Evolutionary conservation across 1,140 invertebrate species (phyloP).

Genomic region (Megalopta genalis): DNA sequence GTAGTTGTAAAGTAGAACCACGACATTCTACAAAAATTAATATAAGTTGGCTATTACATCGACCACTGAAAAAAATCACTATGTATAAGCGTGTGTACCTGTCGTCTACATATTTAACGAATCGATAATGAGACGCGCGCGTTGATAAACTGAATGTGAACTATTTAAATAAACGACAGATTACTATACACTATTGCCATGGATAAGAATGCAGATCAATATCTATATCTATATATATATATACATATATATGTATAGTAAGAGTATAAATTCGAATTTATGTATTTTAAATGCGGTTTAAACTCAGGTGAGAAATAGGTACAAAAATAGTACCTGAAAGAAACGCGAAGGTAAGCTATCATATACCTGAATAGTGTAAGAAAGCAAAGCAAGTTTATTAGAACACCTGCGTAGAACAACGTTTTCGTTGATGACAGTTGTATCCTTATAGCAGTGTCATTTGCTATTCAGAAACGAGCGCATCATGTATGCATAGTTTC

Average conservation of each 20-base stretch:
- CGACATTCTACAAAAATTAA: constrained; percentile 10
- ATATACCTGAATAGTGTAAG: constrained; percentile 28
- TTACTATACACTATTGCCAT: constrained; percentile 31
- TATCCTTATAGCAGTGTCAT: constrained; percentile 42
- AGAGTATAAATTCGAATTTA: constrained; percentile 14
- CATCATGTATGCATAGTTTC: neutral
- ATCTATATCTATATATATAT: neutral
- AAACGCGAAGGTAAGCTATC: constrained; percentile 29
- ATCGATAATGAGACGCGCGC: constrained; percentile 1
- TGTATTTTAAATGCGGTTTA: constrained; percentile 43
- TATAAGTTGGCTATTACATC: constrained; percentile 27
- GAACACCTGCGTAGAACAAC: neutral
- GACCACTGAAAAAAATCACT: neutral
- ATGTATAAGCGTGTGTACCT: constrained; percentile 13
- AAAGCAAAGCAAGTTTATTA: constrained; percentile 12
- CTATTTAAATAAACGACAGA: constrained; percentile 20
- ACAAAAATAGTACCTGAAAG: constrained; percentile 63
- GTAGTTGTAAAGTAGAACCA: neutral
- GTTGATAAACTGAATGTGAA: constrained; percentile 27
- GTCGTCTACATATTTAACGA: constrained; percentile 8
- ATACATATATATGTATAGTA: too few relatives aligned
- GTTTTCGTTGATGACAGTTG: constrained; percentile 25
- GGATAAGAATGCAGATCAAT: constrained; percentile 28
- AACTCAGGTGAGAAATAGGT: constrained; percentile 61
- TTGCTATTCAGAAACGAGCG: constrained; percentile 13